Conservation (phyloP, 2,797 vertebrate genomes). For the Sebastes hubbsi region DNA sequence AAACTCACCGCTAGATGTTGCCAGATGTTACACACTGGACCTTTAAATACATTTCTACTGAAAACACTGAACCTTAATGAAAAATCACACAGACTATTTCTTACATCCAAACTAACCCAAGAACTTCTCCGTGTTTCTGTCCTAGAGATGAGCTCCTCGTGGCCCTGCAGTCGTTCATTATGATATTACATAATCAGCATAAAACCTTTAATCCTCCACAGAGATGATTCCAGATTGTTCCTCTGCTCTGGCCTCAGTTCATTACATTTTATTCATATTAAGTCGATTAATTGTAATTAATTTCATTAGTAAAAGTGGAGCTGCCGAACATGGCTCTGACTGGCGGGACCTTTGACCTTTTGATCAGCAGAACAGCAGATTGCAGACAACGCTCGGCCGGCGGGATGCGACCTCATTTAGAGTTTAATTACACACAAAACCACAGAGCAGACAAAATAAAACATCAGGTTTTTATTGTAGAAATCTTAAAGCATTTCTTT, state of each 20-base stretch:
- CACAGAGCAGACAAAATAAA: neutral
- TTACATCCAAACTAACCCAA: neutral
- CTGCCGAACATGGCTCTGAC: neutral
- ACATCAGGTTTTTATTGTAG: neutral
- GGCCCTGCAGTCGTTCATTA: neutral
- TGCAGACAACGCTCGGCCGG: slow-evolving; percentile 9
- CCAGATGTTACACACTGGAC: too few species aligned
- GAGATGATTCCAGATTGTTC: slow-evolving; percentile 47
- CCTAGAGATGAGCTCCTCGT: neutral
- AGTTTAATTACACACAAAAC: slow-evolving; percentile 1
- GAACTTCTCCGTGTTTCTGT: neutral
- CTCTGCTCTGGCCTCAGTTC: slow-evolving; percentile 12
- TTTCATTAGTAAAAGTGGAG: slow-evolving; percentile 48
- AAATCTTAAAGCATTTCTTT: neutral
- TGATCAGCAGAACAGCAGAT: slow-evolving; percentile 38
- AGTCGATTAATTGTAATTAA: slow-evolving; percentile 49
- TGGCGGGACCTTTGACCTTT: slow-evolving; percentile 37
- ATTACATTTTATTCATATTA: slow-evolving; percentile 33
- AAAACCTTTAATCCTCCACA: slow-evolving; percentile 56
- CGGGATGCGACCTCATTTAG: slow-evolving; percentile 21
- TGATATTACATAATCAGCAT: slow-evolving; percentile 28
- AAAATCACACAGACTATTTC: neutral
- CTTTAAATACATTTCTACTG: neutral
- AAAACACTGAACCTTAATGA: neutral
- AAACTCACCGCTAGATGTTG: too few species aligned